These are phyloP conservation scores for Pogonocichla stellata DNA, from an alignment of 2,113 vertebrate genomes.

Conservation along the genomic window DNA sequence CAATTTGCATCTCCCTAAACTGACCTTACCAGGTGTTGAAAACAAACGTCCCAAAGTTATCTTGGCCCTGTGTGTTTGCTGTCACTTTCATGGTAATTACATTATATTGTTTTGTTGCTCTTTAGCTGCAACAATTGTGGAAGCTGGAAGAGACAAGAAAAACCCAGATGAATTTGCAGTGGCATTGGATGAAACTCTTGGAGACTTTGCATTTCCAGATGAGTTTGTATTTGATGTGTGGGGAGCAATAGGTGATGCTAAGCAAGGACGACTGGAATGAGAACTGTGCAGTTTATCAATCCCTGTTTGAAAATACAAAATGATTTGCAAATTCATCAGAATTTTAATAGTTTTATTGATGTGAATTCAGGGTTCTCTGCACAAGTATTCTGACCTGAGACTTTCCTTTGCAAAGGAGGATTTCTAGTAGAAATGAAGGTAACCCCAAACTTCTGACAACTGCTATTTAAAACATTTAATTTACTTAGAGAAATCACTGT, in stretches of 20 bases:
- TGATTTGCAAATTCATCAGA: background rate
- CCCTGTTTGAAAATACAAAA: background rate
- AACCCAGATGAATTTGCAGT: constrained; percentile 94
- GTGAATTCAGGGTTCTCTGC: background rate
- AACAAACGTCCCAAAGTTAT: background rate
- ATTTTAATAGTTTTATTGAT: background rate
- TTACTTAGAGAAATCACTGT: background rate
- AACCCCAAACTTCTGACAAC: background rate
- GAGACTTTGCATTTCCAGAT: constrained; percentile 95
- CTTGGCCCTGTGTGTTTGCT: background rate
- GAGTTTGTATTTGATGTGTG: constrained; percentile 97
- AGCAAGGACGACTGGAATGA: constrained; percentile 78
- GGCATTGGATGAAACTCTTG: constrained; percentile 89
- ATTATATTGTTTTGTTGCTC: background rate
- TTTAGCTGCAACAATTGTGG: constrained; percentile 93
- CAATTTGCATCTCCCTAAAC: background rate
- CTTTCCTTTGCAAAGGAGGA: background rate
- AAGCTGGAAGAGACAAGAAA: constrained; percentile 90
- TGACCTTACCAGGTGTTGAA: background rate
- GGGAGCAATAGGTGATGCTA: constrained; percentile 93
- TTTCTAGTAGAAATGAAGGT: background rate
- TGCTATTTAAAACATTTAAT: background rate
- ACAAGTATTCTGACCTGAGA: background rate
- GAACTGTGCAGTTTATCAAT: background rate
- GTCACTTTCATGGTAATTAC: background rate